Conservation (phyloP, 2,888 invertebrate species). For the Lepidocyrtinus sp. region DNA sequence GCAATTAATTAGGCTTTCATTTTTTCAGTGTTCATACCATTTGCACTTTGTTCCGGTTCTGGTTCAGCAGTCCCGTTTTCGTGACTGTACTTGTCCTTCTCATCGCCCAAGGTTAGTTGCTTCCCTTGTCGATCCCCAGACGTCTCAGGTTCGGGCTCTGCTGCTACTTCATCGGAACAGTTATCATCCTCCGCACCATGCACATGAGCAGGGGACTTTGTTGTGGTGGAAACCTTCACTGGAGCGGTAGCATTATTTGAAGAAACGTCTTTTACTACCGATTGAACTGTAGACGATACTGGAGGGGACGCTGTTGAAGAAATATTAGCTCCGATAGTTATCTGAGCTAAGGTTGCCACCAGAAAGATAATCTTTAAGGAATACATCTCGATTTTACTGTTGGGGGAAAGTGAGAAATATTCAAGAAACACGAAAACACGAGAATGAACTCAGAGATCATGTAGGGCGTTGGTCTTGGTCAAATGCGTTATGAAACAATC, state of each 20-base stretch:
- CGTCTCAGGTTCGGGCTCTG: conserved; percentile 23
- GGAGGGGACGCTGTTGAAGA: not conserved
- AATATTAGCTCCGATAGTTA: not conserved
- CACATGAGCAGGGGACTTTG: too few species aligned
- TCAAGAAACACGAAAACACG: too few species aligned
- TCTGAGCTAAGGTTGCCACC: not conserved
- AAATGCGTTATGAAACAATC: too few species aligned
- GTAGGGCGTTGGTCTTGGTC: too few species aligned
- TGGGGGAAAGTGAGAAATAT: not conserved
- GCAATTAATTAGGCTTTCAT: not conserved
- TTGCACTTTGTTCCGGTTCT: conserved; percentile 17
- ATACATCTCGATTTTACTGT: not conserved
- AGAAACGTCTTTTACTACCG: too few species aligned
- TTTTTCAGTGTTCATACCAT: not conserved
- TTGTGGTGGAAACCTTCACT: not conserved
- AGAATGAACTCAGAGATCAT: too few species aligned
- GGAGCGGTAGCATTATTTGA: not conserved
- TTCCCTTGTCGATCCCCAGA: conserved; percentile 26
- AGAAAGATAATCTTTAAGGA: not conserved
- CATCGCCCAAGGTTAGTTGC: conserved; percentile 11
- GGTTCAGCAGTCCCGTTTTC: conserved; percentile 31
- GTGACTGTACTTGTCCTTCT: conserved; percentile 33
- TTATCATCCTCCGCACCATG: not conserved
- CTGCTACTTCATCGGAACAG: conserved; percentile 26
- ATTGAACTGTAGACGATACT: not conserved